A percentile compares a stretch with the other conserved stretches of the same genome.
Evolutionary conservation across 2,797 vertebrate genomes (phyloP).

Genomic region (Sternotherus odoratus): DNA sequence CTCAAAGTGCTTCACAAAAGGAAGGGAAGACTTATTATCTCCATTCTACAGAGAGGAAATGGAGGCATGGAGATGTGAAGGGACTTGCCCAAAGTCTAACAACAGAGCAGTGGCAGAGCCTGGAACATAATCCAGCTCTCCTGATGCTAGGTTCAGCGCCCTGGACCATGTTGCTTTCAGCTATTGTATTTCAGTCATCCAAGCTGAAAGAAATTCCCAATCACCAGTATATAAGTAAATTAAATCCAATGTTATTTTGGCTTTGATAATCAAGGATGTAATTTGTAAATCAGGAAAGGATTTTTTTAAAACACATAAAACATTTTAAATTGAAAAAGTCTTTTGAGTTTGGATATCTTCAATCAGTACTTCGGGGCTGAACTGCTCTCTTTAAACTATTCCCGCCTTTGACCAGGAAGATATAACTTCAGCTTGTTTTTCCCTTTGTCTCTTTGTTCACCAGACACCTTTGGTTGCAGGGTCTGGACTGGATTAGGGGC

Average conservation of each 20-base stretch:
- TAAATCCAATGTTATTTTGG: neutral
- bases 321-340: neutral
- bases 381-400: neutral
- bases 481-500: constrained; percentile 39
- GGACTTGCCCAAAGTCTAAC: neutral
- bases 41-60: neutral
- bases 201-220: neutral
- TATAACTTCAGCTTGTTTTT: neutral
- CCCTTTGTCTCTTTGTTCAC: neutral
- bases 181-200: neutral
- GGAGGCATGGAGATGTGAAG: neutral
- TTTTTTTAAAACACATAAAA: neutral
- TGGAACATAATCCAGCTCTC: neutral
- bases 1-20: neutral
- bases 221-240: neutral
- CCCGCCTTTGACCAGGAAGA: neutral
- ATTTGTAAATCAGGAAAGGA: neutral
- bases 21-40: neutral
- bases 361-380: neutral
- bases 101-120: neutral
- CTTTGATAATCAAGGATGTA: neutral
- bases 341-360: neutral
- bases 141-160: neutral
- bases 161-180: neutral
- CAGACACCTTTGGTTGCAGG: neutral